Percentiles rank a stretch among this genome's conserved stretches.
These are phyloP conservation scores for Sternarchorhynchus goeldii DNA, from an alignment of 2,797 vertebrate genomes.

Conservation along the genomic window DNA sequence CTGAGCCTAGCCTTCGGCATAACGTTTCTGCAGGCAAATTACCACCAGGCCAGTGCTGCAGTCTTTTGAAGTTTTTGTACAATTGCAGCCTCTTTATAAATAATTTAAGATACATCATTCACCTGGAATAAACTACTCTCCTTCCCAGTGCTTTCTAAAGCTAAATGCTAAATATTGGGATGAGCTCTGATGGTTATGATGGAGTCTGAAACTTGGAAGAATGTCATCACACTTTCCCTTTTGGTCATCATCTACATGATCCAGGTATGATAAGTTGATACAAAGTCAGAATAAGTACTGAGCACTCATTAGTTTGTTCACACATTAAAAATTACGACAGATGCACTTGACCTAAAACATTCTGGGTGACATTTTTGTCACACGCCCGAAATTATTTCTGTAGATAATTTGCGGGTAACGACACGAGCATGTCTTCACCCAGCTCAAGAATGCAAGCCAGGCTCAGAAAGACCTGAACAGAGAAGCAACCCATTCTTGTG, in stretches of 20 bases:
- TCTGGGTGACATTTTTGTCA: not conserved
- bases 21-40: constrained; percentile 28
- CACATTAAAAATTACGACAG: too few relatives aligned
- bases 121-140: constrained; percentile 46
- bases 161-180: constrained; percentile 8
- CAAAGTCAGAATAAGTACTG: not conserved
- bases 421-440: not conserved
- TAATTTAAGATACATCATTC: constrained; percentile 36
- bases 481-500: not conserved
- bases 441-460: constrained; percentile 20
- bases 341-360: not conserved
- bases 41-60: constrained; percentile 16
- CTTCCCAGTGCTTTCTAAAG: not conserved
- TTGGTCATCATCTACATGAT: not conserved
- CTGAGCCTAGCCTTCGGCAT: not conserved
- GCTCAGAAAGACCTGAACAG: constrained; percentile 5
- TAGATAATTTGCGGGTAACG: not conserved
- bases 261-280: not conserved
- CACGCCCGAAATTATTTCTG: not conserved
- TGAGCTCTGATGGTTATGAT: not conserved
- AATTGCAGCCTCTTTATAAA: constrained; percentile 10
- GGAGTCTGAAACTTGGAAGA: not conserved
- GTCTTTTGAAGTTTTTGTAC: constrained; percentile 36
- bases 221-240: not conserved
- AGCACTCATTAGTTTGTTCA: too few relatives aligned